Base-by-base conservation (phyloP, 2,888 invertebrate species). In the Cabera pusaria region DNA sequence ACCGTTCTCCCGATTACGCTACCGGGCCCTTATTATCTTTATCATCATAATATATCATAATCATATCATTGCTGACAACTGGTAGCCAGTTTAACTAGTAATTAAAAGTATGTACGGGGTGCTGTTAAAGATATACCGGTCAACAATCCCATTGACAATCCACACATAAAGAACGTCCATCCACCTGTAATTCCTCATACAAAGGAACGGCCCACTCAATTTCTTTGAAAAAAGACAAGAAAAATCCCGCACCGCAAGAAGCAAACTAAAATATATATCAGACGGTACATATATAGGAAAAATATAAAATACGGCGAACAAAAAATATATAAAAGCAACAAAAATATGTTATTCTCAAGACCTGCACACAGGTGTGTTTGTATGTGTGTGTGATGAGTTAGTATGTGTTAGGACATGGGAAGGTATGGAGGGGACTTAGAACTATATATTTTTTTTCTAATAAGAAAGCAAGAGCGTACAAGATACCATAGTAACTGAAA, bases 341-440 rank as follows among this genome's bases (percentile, higher is more conserved):
- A 88, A 87, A 89, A 86, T 86, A 86, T 85, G 83, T 84, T 83
- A 86, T 87, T 88, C 85, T 80, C 74, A 75, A 79, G 82, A 80
- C 78, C 71, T 50, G 60, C 80, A 83, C 81, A 82, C 85, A 84
- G 84, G 84, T 82, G 64, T 46, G 55, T 26, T 17, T 64, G 59
- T 21, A 57, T 53, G 44, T 69, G 68, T 64, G 62, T 56, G 66
- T 51, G 4, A n/a, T 26, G 16, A 6, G 19, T 50, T 31, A 34
- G 40, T 42, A 38, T 27, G 52, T 57, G 29, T 33, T 23, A 2
- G 26, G 18, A 32, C 9, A 33, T 33, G 8, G 17, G 50, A 42
- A 34, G 33, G 31, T 1, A 12, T 74, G 59, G 82, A 77, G 74
- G 51, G 5, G 64, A 1, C 11, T 34, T 14, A n/a, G 7, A 14